Percentiles rank a stretch among this genome's conserved stretches.
phyloP scores from a whole-genome alignment of 1,140 invertebrate species.

The Galendromus occidentalis region DNA sequence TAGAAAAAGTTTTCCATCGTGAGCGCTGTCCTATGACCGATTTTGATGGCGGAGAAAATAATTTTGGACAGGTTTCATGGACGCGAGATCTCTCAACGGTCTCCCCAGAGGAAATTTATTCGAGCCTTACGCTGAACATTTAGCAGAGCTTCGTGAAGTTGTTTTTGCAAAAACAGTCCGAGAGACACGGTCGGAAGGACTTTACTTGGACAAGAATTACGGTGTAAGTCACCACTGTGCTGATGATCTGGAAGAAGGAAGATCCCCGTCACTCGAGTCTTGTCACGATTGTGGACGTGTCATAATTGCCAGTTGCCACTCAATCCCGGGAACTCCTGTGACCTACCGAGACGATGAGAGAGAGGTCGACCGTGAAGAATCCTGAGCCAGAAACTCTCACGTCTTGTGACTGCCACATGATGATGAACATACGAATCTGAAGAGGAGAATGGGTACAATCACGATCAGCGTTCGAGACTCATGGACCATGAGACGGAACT shows the following conservation, averaged over 20 bases:
- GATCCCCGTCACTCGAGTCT: too few relatives aligned
- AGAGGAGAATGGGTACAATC: too few relatives aligned
- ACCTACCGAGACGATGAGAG: neutral
- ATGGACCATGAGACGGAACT: too few relatives aligned
- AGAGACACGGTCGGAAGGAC: neutral
- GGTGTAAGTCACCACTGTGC: neutral
- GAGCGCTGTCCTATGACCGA: too few relatives aligned
- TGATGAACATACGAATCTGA: neutral
- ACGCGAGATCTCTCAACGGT: too few relatives aligned
- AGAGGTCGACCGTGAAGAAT: neutral
- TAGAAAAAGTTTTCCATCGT: too few relatives aligned
- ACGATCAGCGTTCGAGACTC: too few relatives aligned
- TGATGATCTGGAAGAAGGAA: neutral
- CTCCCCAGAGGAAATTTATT: too few relatives aligned
- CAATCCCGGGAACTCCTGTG: neutral
- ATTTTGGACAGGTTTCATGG: too few relatives aligned
- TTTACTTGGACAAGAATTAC: neutral
- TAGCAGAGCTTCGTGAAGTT: too few relatives aligned
- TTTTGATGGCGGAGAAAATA: too few relatives aligned
- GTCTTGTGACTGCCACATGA: neutral
- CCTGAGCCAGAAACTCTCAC: neutral
- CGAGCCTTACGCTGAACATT: too few relatives aligned
- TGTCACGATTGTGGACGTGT: neutral
- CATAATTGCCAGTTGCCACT: neutral
- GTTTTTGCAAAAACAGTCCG: neutral